These are phyloP conservation scores for Poeciliopsis prolifica DNA, from an alignment of 2,113 vertebrate genomes.

Conservation along the genomic window DNA sequence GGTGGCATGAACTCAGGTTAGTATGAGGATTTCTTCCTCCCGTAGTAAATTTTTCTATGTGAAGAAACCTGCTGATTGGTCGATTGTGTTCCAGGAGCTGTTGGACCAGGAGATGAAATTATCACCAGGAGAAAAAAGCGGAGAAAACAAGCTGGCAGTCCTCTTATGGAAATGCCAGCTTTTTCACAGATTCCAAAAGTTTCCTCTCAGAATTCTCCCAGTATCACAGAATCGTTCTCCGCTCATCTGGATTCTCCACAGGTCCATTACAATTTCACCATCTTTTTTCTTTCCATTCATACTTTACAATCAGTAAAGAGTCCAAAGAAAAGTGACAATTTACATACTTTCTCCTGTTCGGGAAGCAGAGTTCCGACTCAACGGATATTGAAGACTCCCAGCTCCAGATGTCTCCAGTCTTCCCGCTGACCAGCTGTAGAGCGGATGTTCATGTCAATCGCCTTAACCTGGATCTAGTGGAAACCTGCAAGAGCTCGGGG, in stretches of 20 bases:
- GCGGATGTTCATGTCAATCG: slow-evolving; percentile 22
- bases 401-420: slow-evolving; percentile 44
- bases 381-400: slow-evolving; percentile 37
- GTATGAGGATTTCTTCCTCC: background rate
- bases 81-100: background rate
- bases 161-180: slow-evolving; percentile 61
- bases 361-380: slow-evolving; percentile 52
- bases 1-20: slow-evolving; percentile 16
- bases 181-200: slow-evolving; percentile 48
- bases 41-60: background rate
- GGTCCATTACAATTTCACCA: slow-evolving; percentile 17
- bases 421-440: slow-evolving; percentile 16
- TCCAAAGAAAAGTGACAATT: background rate
- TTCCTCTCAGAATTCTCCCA: slow-evolving; percentile 37
- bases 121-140: slow-evolving; percentile 9
- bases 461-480: slow-evolving; percentile 45
- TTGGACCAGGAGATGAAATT: background rate
- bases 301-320: background rate
- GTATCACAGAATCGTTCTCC: slow-evolving; percentile 1
- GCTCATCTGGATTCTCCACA: slow-evolving; percentile 36
- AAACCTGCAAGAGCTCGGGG: slow-evolving; percentile 44
- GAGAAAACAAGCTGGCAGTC: slow-evolving; percentile 37
- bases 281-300: background rate
- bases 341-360: background rate
- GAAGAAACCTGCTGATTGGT: background rate